Evolutionary conservation across 2,888 invertebrate species (phyloP).

Genomic region (Lathronympha strigana): DNA sequence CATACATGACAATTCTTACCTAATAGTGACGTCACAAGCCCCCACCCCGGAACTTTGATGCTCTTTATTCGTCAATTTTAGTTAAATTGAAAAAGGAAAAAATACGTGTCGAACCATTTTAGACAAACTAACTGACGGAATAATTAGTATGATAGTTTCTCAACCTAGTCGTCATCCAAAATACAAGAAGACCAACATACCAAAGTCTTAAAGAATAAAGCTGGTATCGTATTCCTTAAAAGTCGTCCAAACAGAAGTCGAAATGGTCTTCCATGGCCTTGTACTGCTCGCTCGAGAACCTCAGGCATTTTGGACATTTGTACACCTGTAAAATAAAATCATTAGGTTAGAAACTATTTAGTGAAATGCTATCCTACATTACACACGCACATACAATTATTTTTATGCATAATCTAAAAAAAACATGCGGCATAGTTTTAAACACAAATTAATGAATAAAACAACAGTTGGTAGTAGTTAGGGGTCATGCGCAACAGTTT

Average conservation of each 20-base stretch:
- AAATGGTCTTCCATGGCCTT: slow-evolving; percentile 73
- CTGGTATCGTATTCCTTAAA: slow-evolving; percentile 48
- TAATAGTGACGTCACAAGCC: too few species aligned
- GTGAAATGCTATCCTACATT: too few species aligned
- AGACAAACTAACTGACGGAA: too few species aligned
- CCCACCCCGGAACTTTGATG: too few species aligned
- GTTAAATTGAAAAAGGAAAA: too few species aligned
- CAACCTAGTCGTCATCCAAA: too few species aligned
- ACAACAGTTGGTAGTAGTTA: too few species aligned
- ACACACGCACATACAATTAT: background rate
- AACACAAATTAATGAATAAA: background rate
- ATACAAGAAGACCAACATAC: slow-evolving; percentile 9
- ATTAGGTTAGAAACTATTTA: background rate
- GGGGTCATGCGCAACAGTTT: too few species aligned
- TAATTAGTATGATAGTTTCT: too few species aligned
- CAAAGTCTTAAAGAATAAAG: slow-evolving; percentile 1
- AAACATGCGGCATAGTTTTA: background rate
- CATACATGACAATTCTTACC: too few species aligned
- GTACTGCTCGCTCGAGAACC: slow-evolving; percentile 68
- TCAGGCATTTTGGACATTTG: slow-evolving; percentile 74
- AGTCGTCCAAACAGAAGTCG: slow-evolving; percentile 74
- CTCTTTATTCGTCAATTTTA: too few species aligned
- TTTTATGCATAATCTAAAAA: background rate
- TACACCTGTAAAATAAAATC: slow-evolving; percentile 57
- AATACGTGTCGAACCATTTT: too few species aligned